Base-by-base conservation (phyloP, 2,888 invertebrate genomes). In the Agrochola lychnidis region DNA sequence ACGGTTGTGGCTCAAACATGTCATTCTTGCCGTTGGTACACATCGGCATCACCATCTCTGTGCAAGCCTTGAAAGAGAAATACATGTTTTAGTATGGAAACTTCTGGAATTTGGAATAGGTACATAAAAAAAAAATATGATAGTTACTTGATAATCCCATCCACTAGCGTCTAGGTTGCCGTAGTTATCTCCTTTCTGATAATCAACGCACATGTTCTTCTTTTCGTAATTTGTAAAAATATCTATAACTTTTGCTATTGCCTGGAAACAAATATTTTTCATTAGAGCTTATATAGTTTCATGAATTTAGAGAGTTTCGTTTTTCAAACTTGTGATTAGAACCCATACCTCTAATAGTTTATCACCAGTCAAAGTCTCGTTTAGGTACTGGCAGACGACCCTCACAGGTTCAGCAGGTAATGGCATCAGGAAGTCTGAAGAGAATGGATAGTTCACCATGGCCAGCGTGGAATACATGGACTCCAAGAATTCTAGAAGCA, bases 11-110 rank as follows among this genome's bases (percentile, higher is more conserved):
- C 90, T 98, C 98, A 92, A 99, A 99, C 98, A 99, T 99, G 90
- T 99, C 99, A 16, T 97, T 96, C 2, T 96, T 94, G 61, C 98
- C 98, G 84, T 97, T 97, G 14, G 97, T 96, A 93, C 99, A 99
- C 97, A 98, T 98, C 0, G 99, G 99, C 99, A 99, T 99, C 79
- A 99, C 98, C 98, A 99, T 99, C 95, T 99, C 99, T 42, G 99
- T 99, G 92, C 99, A 99, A 0, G 98, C 97, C 98, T 99, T 96
- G 1, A 66, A 57, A 48, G 3, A 14, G 16, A 51, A 22, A 56
- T 36, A 10, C 1, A 30, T 7, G 59, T 68, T 16, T 51, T 48
- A 30, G 22, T 78, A 6, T 12, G 12, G n/a, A 22, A 36, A 6
- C 2, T 59, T 51, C 5, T 59, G 22, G 25, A n/a, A 25, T 56